Evolutionary conservation across 2,113 vertebrate genomes (phyloP).

Genomic region (Hippocampus abdominalis): DNA sequence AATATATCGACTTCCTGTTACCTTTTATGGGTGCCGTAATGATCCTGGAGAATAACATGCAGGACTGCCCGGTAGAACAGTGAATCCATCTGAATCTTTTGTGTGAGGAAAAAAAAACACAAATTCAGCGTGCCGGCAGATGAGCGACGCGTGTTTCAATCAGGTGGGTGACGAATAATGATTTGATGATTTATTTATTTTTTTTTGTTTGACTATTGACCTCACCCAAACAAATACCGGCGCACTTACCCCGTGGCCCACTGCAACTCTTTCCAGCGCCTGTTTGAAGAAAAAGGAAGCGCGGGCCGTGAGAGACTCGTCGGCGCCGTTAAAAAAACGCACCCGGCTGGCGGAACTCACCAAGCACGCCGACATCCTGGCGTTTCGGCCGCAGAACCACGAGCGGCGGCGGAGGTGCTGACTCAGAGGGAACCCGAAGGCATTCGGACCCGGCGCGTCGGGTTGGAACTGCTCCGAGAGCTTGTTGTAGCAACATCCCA

Average conservation of each 20-base stretch:
- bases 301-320: background rate
- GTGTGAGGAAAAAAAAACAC: slow-evolving; percentile 12
- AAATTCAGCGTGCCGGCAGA: background rate
- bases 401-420: slow-evolving; percentile 77
- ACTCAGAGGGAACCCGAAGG: slow-evolving; percentile 92
- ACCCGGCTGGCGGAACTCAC: slow-evolving; percentile 65
- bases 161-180: slow-evolving; percentile 17
- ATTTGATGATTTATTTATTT: slow-evolving; percentile 9
- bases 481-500: slow-evolving; percentile 97
- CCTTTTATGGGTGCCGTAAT: slow-evolving; percentile 85
- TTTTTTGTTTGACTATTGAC: slow-evolving; percentile 10
- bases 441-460: slow-evolving; percentile 67
- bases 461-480: slow-evolving; percentile 90
- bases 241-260: slow-evolving; percentile 71
- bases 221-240: background rate
- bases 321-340: too few species aligned
- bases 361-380: slow-evolving; percentile 97
- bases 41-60: slow-evolving; percentile 90
- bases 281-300: slow-evolving; percentile 26
- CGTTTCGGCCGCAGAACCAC: slow-evolving; percentile 89
- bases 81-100: slow-evolving; percentile 88
- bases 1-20: slow-evolving; percentile 44
- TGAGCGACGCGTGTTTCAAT: slow-evolving; percentile 38
- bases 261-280: slow-evolving; percentile 72
- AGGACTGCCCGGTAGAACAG: slow-evolving; percentile 95